These are phyloP conservation scores for Drosophila crucigera DNA, from an alignment of 2,888 invertebrate genomes.

Conservation along the genomic window DNA sequence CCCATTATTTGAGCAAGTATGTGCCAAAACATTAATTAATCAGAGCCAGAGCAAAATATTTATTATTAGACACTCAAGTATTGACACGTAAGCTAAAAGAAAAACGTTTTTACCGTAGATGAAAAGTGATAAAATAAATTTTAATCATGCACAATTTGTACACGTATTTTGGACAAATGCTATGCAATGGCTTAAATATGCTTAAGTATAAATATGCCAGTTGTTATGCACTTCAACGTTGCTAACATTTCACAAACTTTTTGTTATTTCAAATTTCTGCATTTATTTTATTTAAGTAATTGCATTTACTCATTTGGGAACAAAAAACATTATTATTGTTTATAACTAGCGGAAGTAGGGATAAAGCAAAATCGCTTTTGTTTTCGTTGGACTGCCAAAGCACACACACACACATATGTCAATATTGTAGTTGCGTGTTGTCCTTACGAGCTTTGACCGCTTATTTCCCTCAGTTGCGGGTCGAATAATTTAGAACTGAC, in stretches of 20 bases:
- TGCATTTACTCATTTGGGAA: background rate
- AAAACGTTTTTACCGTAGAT: background rate
- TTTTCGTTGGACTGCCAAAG: background rate
- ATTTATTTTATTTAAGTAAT: background rate
- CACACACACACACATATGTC: too few relatives aligned
- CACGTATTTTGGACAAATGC: background rate
- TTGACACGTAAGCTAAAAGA: background rate
- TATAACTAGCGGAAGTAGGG: background rate
- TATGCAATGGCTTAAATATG: background rate
- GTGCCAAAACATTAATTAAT: conserved; percentile 68
- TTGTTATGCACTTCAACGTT: background rate
- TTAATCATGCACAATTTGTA: background rate
- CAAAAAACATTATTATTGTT: background rate
- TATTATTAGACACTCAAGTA: background rate
- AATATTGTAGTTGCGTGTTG: background rate
- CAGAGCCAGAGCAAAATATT: conserved; percentile 15
- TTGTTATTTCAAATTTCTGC: background rate
- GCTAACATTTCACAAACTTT: background rate
- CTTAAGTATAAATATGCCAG: background rate
- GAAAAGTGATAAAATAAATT: background rate
- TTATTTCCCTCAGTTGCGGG: background rate
- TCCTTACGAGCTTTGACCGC: background rate
- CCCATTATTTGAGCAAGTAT: conserved; percentile 42
- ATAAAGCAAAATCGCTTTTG: background rate
- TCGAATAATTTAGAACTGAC: background rate